Evolutionary conservation across 2,888 invertebrate species (phyloP), one percentile per base, ranked within the genome.

Genomic region (Atherix ibis): DNA sequence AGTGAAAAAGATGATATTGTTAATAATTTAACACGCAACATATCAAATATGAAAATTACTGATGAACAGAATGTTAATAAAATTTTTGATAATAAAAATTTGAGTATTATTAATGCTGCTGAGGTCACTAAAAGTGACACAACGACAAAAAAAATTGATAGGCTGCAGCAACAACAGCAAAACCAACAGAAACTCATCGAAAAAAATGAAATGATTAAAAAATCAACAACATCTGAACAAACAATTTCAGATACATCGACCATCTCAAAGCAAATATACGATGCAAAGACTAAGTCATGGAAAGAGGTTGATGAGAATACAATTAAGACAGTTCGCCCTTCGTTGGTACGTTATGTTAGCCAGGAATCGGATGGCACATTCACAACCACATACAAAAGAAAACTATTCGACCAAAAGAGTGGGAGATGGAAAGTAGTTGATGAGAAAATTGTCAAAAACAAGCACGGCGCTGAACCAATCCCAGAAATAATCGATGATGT

Each of bases 361-460:
- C 51, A 53, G 40, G 58, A 54, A 13, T 46, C 52, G n/a, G 60
- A 62, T 44, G 62, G 62, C 15, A 52, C 47, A 14, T 53, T 49
- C 13, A 59, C 58, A 37, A 52, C 61, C 9, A 60, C 55, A 6
- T 62, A 60, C 37, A 62, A 62, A 42, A 58, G 58, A 40, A 62
- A 62, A 48, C 51, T 62, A 33, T 61, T 52, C 44, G 62, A 62
- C 46, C 51, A 51, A 34, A 51, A 51, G 38, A 54, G 52, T 40
- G 59, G 59, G 43, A 52, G 51, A 42, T 62, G 62, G 62, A 57
- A 54, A 40, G 54, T 66, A 29, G 56, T 65, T 37, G 68, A 69
- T 44, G 67, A 69, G 44, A 66, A 64, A 49, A 60, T 64, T 6
- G 65, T 67, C 36, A 63, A 65, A 43, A 63, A 63, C 44, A 48